A percentile compares a stretch with the other conserved stretches of the same genome.
Evolutionary conservation across 1,140 invertebrate genomes (phyloP).

Genomic region (Maconellicoccus hirsutus): DNA sequence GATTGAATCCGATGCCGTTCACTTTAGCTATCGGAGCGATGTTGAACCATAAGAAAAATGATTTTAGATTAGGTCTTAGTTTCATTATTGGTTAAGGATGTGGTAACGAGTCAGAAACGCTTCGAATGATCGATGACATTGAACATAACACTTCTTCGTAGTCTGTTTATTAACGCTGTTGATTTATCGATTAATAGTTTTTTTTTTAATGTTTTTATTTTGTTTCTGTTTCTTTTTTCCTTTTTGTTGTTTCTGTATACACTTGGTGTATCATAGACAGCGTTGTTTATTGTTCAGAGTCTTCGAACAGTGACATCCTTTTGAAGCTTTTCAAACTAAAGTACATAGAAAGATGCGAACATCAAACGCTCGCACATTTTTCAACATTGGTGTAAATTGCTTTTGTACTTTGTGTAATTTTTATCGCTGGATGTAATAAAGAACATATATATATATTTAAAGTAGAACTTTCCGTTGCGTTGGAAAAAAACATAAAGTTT

Average conservation of each 20-base stretch:
- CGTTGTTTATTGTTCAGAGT: neutral
- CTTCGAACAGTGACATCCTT: neutral
- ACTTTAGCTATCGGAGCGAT: constrained; percentile 83
- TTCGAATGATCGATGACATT: neutral
- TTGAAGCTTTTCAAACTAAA: too few relatives aligned
- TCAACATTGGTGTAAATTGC: neutral
- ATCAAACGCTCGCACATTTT: neutral
- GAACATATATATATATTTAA: too few relatives aligned
- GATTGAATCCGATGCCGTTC: constrained; percentile 83
- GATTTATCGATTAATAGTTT: neutral
- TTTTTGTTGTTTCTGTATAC: neutral
- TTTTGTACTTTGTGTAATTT: neutral
- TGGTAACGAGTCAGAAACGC: neutral
- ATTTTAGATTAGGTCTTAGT: constrained; percentile 76
- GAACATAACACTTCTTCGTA: constrained; percentile 1
- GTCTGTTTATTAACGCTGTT: neutral
- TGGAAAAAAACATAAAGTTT: neutral
- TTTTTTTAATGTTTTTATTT: neutral
- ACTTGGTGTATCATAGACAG: neutral
- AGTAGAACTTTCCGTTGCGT: neutral
- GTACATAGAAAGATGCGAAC: too few relatives aligned
- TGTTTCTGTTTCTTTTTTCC: neutral
- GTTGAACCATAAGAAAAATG: constrained; percentile 81
- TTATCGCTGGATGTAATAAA: neutral
- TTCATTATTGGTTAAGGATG: constrained; percentile 65